These are phyloP conservation scores for Stichopus horrens DNA, from an alignment of 53 echinoderm and acorn worm genomes.

Conservation along the genomic window DNA sequence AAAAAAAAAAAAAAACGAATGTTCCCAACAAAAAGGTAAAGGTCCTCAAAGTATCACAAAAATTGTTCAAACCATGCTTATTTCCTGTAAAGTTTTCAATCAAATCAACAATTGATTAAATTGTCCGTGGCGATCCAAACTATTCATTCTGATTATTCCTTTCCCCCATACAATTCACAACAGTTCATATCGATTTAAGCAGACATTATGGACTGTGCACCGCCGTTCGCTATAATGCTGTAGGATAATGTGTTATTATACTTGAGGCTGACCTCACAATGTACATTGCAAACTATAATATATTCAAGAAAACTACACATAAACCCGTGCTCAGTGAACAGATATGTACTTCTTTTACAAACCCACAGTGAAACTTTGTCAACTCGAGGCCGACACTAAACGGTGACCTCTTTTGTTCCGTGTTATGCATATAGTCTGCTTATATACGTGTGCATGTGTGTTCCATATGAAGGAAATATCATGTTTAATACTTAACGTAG, in stretches of 20 bases:
- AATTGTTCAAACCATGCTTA: too few relatives aligned
- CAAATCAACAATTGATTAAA: too few relatives aligned
- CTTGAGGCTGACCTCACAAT: not conserved
- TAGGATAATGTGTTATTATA: not conserved
- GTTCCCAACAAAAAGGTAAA: too few relatives aligned
- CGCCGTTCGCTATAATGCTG: too few relatives aligned
- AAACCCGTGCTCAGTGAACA: not conserved
- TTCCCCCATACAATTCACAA: too few relatives aligned
- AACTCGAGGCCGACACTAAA: not conserved
- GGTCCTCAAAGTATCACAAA: too few relatives aligned
- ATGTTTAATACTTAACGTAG: not conserved
- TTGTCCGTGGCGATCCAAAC: too few relatives aligned
- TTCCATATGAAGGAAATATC: not conserved
- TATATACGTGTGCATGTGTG: not conserved
- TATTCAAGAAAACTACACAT: not conserved
- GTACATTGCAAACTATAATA: not conserved
- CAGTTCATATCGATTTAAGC: too few relatives aligned
- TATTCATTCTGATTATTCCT: too few relatives aligned
- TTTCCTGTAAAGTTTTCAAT: too few relatives aligned
- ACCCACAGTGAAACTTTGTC: not conserved
- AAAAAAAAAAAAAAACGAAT: too few relatives aligned
- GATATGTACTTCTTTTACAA: not conserved
- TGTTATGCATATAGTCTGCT: not conserved
- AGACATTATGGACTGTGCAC: too few relatives aligned
- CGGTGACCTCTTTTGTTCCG: constrained; percentile 2